Conservation (phyloP, 1,140 invertebrate species). For the Chymomyza costata region DNA sequence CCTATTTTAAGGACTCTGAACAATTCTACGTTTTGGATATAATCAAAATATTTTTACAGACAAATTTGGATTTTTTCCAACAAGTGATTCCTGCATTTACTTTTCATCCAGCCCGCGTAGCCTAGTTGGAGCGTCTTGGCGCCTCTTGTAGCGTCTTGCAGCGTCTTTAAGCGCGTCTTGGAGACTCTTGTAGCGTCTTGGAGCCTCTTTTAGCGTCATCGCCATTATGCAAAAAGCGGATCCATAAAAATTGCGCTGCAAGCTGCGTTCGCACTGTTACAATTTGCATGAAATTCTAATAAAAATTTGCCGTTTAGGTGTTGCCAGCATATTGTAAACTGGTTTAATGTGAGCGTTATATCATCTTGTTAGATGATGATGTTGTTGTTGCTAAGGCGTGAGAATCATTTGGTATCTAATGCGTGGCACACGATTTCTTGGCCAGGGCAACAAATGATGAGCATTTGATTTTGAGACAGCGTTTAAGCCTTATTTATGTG, state of each 20-base stretch:
- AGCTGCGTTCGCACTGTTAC: slow-evolving; percentile 1
- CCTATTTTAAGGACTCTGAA: too few relatives aligned
- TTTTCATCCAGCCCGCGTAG: slow-evolving; percentile 16
- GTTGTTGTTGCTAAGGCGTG: not conserved
- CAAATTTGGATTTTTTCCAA: slow-evolving; percentile 13
- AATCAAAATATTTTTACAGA: too few relatives aligned
- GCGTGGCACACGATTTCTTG: too few relatives aligned
- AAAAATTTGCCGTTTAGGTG: slow-evolving; percentile 63
- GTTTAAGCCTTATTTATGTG: too few relatives aligned
- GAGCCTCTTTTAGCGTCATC: slow-evolving; percentile 1
- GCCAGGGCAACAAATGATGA: too few relatives aligned
- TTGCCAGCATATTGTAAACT: slow-evolving; percentile 40
- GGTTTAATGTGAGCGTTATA: slow-evolving; percentile 68
- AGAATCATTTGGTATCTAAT: too few relatives aligned
- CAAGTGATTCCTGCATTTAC: slow-evolving; percentile 7
- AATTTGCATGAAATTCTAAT: slow-evolving; percentile 66
- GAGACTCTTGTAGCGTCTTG: too few relatives aligned
- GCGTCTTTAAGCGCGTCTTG: not conserved
- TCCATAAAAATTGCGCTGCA: slow-evolving; percentile 31
- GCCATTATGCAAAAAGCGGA: slow-evolving; percentile 51
- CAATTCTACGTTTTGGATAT: too few relatives aligned
- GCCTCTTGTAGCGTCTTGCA: too few relatives aligned
- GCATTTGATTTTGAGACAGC: too few relatives aligned
- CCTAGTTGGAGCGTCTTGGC: not conserved
- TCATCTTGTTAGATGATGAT: slow-evolving; percentile 32